A percentile compares a stretch with the other conserved stretches of the same genome.
Conservation (phyloP, 2,888 invertebrate genomes). For the Andrena bicolor region DNA sequence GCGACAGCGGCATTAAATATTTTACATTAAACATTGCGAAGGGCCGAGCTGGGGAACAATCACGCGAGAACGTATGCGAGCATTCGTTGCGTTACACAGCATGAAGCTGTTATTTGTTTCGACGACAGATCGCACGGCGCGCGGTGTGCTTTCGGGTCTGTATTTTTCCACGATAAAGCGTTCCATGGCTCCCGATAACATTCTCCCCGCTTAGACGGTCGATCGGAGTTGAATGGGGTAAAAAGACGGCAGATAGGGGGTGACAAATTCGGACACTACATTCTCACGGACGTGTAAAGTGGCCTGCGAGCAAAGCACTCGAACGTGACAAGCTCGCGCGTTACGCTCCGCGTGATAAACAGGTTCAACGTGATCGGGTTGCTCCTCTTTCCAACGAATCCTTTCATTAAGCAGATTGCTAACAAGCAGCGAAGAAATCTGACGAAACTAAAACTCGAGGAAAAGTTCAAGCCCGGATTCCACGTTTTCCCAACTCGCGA, state of each 20-base stretch:
- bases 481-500: not conserved
- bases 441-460: not conserved
- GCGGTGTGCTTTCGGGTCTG: not conserved
- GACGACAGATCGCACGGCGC: not conserved
- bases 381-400: not conserved
- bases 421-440: not conserved
- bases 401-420: not conserved
- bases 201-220: conserved; percentile 41
- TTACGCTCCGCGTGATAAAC: conserved; percentile 15
- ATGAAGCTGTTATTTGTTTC: conserved; percentile 21
- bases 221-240: conserved; percentile 45
- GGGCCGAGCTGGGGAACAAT: not conserved
- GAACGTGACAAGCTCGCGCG: not conserved
- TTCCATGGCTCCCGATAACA: conserved; percentile 34
- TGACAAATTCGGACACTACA: conserved; percentile 57
- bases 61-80: not conserved
- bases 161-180: conserved; percentile 33
- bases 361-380: conserved; percentile 15
- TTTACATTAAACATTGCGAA: conserved; percentile 22
- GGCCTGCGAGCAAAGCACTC: not conserved
- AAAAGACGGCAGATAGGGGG: conserved; percentile 51
- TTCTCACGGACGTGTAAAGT: conserved; percentile 34
- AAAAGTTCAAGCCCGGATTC: not conserved
- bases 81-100: conserved; percentile 1
- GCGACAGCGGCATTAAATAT: conserved; percentile 23